Evolutionary conservation across 2,888 invertebrate genomes (phyloP).

Genomic region (Luperina nickerlii): DNA sequence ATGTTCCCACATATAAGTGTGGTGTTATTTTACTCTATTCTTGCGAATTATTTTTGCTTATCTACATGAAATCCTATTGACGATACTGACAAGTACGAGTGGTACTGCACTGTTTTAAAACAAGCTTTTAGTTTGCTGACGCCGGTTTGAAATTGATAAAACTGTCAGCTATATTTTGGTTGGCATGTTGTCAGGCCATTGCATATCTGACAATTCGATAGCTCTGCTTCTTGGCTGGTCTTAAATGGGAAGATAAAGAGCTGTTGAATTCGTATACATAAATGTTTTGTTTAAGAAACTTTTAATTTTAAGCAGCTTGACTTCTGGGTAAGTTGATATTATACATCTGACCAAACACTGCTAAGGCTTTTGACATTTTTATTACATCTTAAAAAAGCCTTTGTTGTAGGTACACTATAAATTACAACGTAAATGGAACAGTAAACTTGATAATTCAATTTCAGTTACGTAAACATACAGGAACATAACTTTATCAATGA

Average conservation of each 20-base stretch:
- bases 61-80: not conserved
- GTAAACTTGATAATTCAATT: not conserved
- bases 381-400: not conserved
- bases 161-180: conserved; percentile 2
- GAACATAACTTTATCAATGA: not conserved
- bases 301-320: not conserved
- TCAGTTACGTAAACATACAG: not conserved
- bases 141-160: conserved; percentile 9
- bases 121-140: not conserved
- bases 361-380: not conserved
- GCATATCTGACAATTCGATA: conserved; percentile 1
- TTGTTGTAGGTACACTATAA: not conserved
- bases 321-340: not conserved
- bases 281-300: not conserved
- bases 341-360: not conserved
- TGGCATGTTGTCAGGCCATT: conserved; percentile 6
- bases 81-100: not conserved
- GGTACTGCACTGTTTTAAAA: conserved; percentile 13
- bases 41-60: conserved; percentile 35
- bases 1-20: conserved; percentile 24
- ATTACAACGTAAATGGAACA: conserved; percentile 4
- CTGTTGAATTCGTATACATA: not conserved
- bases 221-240: not conserved
- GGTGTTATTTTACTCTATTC: conserved; percentile 40
- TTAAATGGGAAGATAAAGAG: not conserved